Conservation (phyloP, 2,113 vertebrate species). For the Prinia subflava region DNA sequence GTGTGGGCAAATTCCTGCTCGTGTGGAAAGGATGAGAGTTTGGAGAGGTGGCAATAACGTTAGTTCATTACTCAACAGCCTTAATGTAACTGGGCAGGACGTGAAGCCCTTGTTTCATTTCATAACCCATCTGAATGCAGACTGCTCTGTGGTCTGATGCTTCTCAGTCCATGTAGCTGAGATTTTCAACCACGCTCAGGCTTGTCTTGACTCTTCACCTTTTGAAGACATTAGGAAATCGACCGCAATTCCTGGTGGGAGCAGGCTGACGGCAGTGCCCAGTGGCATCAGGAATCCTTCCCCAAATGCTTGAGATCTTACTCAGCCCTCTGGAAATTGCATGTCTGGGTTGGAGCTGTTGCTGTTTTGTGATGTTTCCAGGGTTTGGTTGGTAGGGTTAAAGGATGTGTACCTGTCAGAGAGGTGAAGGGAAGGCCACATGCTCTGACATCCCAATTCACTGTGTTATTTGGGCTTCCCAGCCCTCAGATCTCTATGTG, state of each 20-base stretch:
- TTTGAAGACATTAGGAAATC: constrained; percentile 7
- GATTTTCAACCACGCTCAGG: background rate
- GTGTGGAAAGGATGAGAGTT: constrained; percentile 42
- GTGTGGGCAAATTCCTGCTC: constrained; percentile 23
- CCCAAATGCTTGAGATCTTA: background rate
- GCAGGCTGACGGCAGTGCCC: background rate
- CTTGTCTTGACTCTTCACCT: constrained; percentile 24
- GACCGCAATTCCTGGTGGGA: background rate
- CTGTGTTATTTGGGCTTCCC: background rate
- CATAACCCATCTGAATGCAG: constrained; percentile 16
- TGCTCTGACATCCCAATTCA: background rate
- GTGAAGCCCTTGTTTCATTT: constrained; percentile 4
- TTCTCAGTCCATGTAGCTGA: background rate
- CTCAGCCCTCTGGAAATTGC: background rate
- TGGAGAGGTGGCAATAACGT: background rate
- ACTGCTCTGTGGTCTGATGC: constrained; percentile 18
- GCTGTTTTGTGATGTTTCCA: background rate
- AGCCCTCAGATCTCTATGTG: background rate
- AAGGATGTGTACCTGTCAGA: background rate
- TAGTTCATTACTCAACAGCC: constrained; percentile 34
- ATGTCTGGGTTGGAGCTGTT: background rate
- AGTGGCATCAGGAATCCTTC: background rate
- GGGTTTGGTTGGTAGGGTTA: background rate
- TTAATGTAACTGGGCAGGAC: background rate
- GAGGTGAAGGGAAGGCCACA: background rate